phyloP scores from a whole-genome alignment of 2,888 invertebrate genomes.

The Gari tellinella region DNA sequence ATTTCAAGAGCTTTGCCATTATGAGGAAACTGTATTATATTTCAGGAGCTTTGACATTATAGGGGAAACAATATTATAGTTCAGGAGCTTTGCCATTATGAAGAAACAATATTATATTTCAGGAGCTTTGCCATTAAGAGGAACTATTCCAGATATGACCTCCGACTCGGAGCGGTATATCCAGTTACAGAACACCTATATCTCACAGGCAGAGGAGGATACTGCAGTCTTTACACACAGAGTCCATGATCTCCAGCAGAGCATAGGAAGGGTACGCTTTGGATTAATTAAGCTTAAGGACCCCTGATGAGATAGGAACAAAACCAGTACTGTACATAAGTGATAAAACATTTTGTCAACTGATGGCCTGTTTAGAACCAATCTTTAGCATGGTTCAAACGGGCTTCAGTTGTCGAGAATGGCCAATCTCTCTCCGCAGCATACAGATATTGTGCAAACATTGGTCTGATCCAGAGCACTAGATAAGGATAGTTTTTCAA shows the following conservation, averaged over 20 bases:
- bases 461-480: too few species aligned
- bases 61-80: too few species aligned
- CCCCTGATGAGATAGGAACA: too few species aligned
- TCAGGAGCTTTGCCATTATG: too few species aligned
- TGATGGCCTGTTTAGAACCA: neutral
- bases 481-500: too few species aligned
- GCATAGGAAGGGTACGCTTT: conserved; percentile 87
- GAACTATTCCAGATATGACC: conserved; percentile 97
- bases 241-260: conserved; percentile 91
- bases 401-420: too few species aligned
- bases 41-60: too few species aligned
- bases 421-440: too few species aligned
- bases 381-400: neutral
- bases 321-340: too few species aligned
- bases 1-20: too few species aligned
- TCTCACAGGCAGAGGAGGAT: conserved; percentile 93
- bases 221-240: conserved; percentile 92
- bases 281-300: neutral
- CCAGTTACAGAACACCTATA: conserved; percentile 93
- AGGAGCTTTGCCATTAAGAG: conserved; percentile 91
- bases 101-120: conserved; percentile 3
- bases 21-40: too few species aligned
- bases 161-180: conserved; percentile 96
- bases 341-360: conserved; percentile 1
- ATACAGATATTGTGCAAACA: too few species aligned